A percentile compares a stretch with the other conserved stretches of the same genome.
phyloP scores from a whole-genome alignment of 2,797 vertebrate species.

The Eurystomus glaucurus region DNA sequence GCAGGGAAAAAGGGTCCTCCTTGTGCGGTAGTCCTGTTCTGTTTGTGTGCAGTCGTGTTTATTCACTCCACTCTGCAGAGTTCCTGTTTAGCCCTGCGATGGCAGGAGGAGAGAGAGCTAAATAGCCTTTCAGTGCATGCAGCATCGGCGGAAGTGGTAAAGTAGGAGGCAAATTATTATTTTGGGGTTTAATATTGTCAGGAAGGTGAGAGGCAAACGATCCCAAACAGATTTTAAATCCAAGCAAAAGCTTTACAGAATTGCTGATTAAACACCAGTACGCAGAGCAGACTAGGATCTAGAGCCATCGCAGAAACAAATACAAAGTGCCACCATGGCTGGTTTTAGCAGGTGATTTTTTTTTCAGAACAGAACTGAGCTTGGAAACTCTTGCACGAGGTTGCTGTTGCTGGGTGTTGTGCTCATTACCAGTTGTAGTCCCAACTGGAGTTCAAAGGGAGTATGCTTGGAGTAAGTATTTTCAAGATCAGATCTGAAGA shows the following conservation, averaged over 20 bases:
- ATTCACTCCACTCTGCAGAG: not conserved
- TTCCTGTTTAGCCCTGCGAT: not conserved
- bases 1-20: not conserved
- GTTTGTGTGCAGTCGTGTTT: not conserved
- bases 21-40: conserved; percentile 31
- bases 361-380: conserved; percentile 15
- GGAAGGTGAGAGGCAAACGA: not conserved
- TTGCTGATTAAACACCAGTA: not conserved
- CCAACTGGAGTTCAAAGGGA: not conserved
- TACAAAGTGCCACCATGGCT: not conserved
- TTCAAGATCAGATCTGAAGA: conserved; percentile 47
- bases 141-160: not conserved
- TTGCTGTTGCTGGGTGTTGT: conserved; percentile 19
- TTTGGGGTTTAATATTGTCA: not conserved
- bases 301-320: not conserved
- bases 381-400: not conserved
- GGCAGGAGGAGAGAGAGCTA: not conserved
- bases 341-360: conserved; percentile 23
- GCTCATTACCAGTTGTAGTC: not conserved
- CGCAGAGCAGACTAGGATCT: not conserved
- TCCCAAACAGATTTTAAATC: not conserved
- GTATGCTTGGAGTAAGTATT: not conserved
- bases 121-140: not conserved
- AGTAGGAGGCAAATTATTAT: not conserved
- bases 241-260: not conserved